Conservation (phyloP, 1,140 invertebrate species). For the Lamellibrachia luymesi region DNA sequence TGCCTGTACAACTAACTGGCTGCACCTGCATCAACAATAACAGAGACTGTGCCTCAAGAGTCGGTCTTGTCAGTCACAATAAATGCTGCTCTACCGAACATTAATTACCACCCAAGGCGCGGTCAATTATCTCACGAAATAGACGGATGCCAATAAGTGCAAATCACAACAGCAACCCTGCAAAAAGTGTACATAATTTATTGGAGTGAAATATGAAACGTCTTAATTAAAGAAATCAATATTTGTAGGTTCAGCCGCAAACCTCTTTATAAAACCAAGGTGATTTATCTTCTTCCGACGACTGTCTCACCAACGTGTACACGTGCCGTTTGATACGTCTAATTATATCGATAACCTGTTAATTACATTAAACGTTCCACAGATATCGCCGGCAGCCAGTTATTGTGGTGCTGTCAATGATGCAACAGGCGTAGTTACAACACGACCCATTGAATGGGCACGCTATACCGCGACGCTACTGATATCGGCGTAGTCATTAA, state of each 20-base stretch:
- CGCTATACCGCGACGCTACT: too few species aligned
- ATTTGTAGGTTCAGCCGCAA: background rate
- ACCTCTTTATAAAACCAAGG: background rate
- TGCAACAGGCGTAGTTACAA: background rate
- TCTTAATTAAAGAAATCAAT: background rate
- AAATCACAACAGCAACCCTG: background rate
- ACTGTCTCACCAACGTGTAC: background rate
- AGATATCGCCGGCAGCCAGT: background rate
- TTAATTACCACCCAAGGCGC: background rate
- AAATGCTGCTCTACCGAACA: background rate
- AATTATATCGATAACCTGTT: background rate
- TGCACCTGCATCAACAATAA: background rate
- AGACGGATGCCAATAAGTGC: background rate
- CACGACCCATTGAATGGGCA: background rate
- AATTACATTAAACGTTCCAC: background rate
- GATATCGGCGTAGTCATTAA: background rate
- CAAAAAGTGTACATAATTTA: too few species aligned
- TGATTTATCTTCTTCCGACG: background rate
- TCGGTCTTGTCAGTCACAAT: too few species aligned
- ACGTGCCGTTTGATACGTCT: background rate
- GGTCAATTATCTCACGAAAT: background rate
- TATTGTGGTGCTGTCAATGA: background rate
- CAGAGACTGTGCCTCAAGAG: too few species aligned
- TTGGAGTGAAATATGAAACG: background rate
- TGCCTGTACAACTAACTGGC: background rate